Evolutionary conservation across 2,113 vertebrate genomes (phyloP).

Genomic region (Nyctibius bracteatus): DNA sequence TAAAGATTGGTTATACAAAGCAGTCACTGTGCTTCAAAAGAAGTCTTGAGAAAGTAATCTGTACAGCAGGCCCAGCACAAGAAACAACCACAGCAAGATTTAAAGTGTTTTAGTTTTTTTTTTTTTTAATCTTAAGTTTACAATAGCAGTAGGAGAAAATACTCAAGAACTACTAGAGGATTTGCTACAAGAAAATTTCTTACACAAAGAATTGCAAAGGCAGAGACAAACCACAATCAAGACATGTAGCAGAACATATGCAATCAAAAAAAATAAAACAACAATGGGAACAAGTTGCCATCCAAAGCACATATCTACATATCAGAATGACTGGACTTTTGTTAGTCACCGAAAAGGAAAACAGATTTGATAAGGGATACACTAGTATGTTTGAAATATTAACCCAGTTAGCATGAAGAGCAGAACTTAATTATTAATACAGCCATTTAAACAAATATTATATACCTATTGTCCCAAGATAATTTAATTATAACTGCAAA

Average conservation of each 20-base stretch:
- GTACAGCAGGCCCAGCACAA: background rate
- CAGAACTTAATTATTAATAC: background rate
- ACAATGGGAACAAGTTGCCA: background rate
- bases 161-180: background rate
- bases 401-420: background rate
- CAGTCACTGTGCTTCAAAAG: background rate
- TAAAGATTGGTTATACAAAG: background rate
- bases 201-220: background rate
- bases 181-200: background rate
- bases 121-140: background rate
- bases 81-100: background rate
- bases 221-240: background rate
- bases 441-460: background rate
- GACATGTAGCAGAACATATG: fast-evolving
- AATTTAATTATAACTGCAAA: background rate
- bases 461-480: background rate
- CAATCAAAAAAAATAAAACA: background rate
- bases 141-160: background rate
- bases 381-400: background rate
- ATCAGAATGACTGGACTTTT: background rate
- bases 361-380: background rate
- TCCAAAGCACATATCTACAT: background rate
- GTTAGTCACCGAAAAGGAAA: background rate
- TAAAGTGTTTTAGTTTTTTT: background rate
- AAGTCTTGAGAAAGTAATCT: background rate